Conservation (phyloP, 1,140 invertebrate species). For the Pseudomyrmex pallidus region DNA sequence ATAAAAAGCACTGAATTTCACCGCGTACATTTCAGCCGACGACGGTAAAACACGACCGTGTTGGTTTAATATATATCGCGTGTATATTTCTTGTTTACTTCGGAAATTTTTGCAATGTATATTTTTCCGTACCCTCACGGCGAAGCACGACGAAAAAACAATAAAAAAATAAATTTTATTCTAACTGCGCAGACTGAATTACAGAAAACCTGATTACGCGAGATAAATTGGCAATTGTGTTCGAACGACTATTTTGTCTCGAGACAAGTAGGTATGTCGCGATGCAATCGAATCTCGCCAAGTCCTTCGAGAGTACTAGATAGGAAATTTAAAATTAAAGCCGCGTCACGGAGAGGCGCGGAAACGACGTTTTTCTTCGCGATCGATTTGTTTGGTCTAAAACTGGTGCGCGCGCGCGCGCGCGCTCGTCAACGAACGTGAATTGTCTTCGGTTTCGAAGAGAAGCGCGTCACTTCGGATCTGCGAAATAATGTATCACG, state of each 20-base stretch:
- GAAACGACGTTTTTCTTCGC: slow-evolving; percentile 57
- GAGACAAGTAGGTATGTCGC: slow-evolving; percentile 7
- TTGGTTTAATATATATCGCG: slow-evolving; percentile 2
- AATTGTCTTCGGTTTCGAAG: slow-evolving; percentile 15
- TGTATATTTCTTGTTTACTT: slow-evolving; percentile 22
- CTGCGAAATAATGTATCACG: slow-evolving; percentile 46
- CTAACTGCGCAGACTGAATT: slow-evolving; percentile 13
- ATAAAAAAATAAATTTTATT: not conserved
- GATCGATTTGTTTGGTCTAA: slow-evolving; percentile 46
- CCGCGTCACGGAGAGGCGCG: slow-evolving; percentile 3
- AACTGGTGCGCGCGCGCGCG: slow-evolving; percentile 21
- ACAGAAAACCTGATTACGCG: slow-evolving; percentile 20
- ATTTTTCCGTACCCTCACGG: slow-evolving; percentile 9
- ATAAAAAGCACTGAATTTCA: not conserved
- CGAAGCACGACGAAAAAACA: not conserved
- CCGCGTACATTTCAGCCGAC: not conserved
- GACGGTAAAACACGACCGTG: slow-evolving; percentile 6
- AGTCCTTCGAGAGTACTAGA: not conserved
- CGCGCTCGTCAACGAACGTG: not conserved
- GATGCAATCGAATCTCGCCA: not conserved
- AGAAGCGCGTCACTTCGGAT: not conserved
- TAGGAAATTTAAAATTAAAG: slow-evolving; percentile 49
- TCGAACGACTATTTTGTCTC: slow-evolving; percentile 21
- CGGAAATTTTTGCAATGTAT: slow-evolving; percentile 12
- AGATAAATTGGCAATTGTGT: slow-evolving; percentile 40